These are phyloP conservation scores for Grapholita molesta DNA, from an alignment of 1,140 invertebrate genomes.

Conservation along the genomic window DNA sequence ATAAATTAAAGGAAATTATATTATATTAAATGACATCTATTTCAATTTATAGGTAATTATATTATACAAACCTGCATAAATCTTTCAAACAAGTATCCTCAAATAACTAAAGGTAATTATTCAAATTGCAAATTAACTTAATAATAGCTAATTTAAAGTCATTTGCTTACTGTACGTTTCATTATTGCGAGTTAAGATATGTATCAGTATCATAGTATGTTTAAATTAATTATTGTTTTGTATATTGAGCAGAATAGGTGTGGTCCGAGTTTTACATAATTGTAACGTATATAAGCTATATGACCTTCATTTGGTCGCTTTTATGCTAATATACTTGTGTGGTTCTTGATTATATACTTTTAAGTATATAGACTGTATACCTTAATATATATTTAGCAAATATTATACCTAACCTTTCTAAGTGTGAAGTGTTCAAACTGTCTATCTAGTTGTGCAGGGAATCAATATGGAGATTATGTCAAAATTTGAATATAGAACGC, in stretches of 20 bases:
- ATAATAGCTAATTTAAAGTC: background rate
- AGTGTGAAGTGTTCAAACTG: no score
- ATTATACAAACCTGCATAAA: no score
- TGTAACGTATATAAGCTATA: constrained; percentile 6
- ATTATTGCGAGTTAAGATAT: background rate
- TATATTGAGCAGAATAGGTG: constrained; percentile 1
- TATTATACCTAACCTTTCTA: no score
- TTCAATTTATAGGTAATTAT: no score
- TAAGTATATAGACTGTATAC: no score
- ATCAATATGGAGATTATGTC: no score
- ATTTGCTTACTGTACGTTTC: background rate
- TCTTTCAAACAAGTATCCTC: no score
- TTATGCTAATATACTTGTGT: constrained; percentile 38
- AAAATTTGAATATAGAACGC: no score
- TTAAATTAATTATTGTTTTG: constrained; percentile 2
- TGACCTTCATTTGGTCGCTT: constrained; percentile 41
- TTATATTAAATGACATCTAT: no score
- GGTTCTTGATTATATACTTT: constrained; percentile 7
- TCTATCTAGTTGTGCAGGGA: no score
- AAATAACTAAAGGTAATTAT: no score
- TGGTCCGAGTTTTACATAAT: constrained; percentile 15
- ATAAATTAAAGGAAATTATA: no score
- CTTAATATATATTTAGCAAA: background rate
- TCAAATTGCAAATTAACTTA: background rate
- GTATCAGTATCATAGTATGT: background rate